phyloP scores from a whole-genome alignment of 2,888 invertebrate genomes.

The Halictus quadricinctus region DNA sequence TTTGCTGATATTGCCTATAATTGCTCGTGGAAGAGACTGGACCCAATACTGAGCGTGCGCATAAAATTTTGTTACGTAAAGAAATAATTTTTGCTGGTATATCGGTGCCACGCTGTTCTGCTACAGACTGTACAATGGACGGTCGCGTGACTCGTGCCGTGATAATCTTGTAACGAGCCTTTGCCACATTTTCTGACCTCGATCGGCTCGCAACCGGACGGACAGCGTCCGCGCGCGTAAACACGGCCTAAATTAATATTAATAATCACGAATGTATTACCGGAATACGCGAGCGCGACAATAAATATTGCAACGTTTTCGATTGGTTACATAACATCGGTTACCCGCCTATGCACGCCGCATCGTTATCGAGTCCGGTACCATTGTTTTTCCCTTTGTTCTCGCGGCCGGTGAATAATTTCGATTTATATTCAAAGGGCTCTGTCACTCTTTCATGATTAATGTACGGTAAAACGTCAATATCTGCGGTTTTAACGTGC shows the following conservation, averaged over 20 bases:
- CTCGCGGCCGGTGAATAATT: not conserved
- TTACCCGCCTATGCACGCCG: not conserved
- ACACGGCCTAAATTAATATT: not conserved
- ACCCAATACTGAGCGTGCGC: not conserved
- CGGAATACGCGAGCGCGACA: not conserved
- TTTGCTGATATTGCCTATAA: too few relatives aligned
- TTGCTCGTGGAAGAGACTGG: not conserved
- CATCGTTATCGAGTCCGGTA: not conserved
- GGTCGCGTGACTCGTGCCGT: not conserved
- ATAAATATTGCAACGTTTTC: not conserved
- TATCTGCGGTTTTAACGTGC: constrained; percentile 1
- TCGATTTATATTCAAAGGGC: constrained; percentile 8
- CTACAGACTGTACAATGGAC: not conserved
- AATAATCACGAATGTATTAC: not conserved
- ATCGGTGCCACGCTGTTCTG: not conserved
- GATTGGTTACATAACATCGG: not conserved
- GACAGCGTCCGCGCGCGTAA: not conserved
- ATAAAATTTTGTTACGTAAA: not conserved
- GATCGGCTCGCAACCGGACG: not conserved
- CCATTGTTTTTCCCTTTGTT: constrained; percentile 4
- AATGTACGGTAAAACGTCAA: constrained; percentile 1
- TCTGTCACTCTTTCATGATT: constrained; percentile 10
- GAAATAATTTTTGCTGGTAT: not conserved
- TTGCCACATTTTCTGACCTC: constrained; percentile 1
- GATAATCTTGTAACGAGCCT: constrained; percentile 1